Evolutionary conservation across 1,140 invertebrate genomes (phyloP).

Genomic region (Apis cerana): DNA sequence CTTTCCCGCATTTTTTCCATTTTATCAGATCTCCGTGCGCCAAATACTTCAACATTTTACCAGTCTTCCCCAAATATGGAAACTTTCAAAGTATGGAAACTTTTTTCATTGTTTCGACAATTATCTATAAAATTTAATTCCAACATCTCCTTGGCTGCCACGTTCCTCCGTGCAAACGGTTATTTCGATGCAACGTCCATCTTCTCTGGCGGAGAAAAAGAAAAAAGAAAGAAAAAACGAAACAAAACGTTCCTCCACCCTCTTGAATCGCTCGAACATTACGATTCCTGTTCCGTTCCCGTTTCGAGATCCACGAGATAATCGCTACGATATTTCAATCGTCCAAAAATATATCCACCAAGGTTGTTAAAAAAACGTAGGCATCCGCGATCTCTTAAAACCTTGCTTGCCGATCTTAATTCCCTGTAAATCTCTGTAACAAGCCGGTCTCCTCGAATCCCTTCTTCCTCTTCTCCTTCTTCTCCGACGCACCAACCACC

Average conservation of each 20-base stretch:
- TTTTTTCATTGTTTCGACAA: too few relatives aligned
- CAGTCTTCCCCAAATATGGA: too few relatives aligned
- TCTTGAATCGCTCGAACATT: neutral
- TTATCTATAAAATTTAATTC: neutral
- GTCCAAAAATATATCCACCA: neutral
- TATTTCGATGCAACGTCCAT: neutral
- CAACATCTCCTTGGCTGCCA: neutral
- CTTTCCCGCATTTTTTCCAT: neutral
- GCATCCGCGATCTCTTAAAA: too few relatives aligned
- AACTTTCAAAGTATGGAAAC: too few relatives aligned
- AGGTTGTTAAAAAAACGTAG: neutral
- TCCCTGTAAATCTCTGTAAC: too few relatives aligned
- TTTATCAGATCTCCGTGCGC: neutral
- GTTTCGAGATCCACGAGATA: neutral
- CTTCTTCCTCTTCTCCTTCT: neutral
- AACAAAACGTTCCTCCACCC: too few relatives aligned
- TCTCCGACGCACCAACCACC: too few relatives aligned
- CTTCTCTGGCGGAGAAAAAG: too few relatives aligned
- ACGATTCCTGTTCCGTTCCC: neutral
- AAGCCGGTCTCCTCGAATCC: too few relatives aligned
- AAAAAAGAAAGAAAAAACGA: neutral
- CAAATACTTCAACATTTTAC: neutral
- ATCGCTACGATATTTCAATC: neutral
- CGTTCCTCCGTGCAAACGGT: slow-evolving; percentile 13
- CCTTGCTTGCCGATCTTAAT: too few relatives aligned